Conservation (phyloP, 2,797 vertebrate genomes). For the Helostoma temminkii region DNA sequence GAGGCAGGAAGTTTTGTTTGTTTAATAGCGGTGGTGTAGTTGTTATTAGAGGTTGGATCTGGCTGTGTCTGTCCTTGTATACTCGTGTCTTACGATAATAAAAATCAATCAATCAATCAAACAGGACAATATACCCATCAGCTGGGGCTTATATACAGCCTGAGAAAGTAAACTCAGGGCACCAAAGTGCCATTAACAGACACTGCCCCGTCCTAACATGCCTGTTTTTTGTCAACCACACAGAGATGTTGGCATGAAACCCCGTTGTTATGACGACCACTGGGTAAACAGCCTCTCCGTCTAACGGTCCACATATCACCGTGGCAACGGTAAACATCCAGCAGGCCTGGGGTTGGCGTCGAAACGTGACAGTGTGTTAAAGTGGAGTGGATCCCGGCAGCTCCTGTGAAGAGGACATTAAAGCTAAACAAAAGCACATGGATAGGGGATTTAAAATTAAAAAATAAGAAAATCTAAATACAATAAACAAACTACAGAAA, state of each 20-base stretch:
- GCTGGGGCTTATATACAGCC: neutral
- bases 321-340: slow-evolving; percentile 56
- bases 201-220: slow-evolving; percentile 20
- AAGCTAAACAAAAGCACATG: neutral
- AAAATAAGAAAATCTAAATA: neutral
- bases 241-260: slow-evolving; percentile 29
- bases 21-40: no score
- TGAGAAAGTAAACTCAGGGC: slow-evolving; percentile 25
- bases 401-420: slow-evolving; percentile 11
- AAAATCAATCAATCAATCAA: no score
- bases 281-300: slow-evolving; percentile 41
- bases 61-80: no score
- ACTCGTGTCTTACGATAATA: no score
- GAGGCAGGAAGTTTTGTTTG: no score
- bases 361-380: slow-evolving; percentile 32
- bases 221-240: slow-evolving; percentile 60
- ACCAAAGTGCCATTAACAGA: slow-evolving; percentile 1
- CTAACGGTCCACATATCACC: slow-evolving; percentile 32
- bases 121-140: neutral
- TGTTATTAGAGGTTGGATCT: no score
- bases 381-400: slow-evolving; percentile 18
- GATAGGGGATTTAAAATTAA: slow-evolving; percentile 7
- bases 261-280: slow-evolving; percentile 28
- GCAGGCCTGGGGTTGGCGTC: slow-evolving; percentile 2
- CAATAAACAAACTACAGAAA: neutral